Conservation (phyloP, 2,888 invertebrate species). For the Dilophus febrilis region DNA sequence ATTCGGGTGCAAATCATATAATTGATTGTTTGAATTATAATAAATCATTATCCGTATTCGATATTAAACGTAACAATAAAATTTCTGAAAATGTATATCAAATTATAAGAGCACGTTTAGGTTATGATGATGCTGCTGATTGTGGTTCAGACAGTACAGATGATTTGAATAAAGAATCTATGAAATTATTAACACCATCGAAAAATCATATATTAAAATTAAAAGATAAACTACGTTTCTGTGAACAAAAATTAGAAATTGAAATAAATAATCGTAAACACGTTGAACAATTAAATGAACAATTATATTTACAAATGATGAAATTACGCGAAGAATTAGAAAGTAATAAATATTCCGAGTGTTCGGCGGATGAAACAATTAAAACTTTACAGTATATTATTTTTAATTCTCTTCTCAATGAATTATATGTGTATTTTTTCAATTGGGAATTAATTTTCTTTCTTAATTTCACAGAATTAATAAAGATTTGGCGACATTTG, state of each 20-base stretch:
- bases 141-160: no score
- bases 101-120: slow-evolving; percentile 32
- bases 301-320: slow-evolving; percentile 41
- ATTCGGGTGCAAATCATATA: slow-evolving; percentile 37
- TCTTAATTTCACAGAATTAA: no score
- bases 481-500: no score
- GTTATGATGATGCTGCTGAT: slow-evolving; percentile 15
- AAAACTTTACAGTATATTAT: no score
- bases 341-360: slow-evolving; percentile 9
- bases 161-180: slow-evolving; percentile 9
- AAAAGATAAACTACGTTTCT: slow-evolving; percentile 17
- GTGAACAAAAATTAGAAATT: slow-evolving; percentile 41
- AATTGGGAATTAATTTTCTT: no score
- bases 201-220: slow-evolving; percentile 18
- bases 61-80: slow-evolving; percentile 43
- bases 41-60: slow-evolving; percentile 45
- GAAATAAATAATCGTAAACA: slow-evolving; percentile 44
- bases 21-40: slow-evolving; percentile 44
- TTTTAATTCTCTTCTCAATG: no score
- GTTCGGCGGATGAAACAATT: no score
- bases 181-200: slow-evolving; percentile 2
- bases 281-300: slow-evolving; percentile 41
- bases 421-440: no score
- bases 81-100: slow-evolving; percentile 33
- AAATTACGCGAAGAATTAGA: slow-evolving; percentile 20